phyloP scores from a whole-genome alignment of 2,113 vertebrate species.

The Opisthocomus hoazin region DNA sequence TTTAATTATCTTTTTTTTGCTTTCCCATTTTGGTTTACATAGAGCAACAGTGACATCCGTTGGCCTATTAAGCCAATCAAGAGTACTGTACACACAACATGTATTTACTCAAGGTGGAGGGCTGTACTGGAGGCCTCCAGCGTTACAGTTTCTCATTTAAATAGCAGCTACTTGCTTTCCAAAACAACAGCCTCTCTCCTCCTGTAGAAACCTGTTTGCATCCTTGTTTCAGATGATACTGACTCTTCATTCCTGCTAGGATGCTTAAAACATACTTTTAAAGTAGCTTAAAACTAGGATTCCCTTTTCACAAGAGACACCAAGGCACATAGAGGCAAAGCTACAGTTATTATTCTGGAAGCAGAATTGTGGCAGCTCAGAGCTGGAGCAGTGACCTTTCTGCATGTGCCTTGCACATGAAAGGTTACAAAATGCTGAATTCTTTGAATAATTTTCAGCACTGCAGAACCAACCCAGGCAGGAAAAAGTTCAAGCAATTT shows the following conservation, averaged over 20 bases:
- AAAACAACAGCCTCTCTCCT: neutral
- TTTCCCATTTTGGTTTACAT: neutral
- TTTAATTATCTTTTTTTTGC: neutral
- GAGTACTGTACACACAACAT: neutral
- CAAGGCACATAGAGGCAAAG: neutral
- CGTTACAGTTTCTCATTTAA: neutral
- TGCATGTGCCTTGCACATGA: neutral
- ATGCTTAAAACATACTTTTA: neutral
- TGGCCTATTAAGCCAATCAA: constrained; percentile 40
- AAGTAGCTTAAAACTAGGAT: neutral
- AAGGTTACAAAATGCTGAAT: neutral
- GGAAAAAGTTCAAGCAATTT: neutral
- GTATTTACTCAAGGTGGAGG: neutral
- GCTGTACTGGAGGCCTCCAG: neutral
- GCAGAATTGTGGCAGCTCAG: neutral
- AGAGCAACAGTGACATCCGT: constrained; percentile 72
- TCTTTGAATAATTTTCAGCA: neutral
- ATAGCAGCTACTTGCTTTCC: neutral
- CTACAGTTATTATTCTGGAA: neutral
- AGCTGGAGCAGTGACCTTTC: neutral
- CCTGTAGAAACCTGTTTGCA: neutral
- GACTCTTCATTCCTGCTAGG: neutral
- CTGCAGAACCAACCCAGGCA: neutral
- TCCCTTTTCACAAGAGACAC: neutral
- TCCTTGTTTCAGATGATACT: neutral